Evolutionary conservation across 2,113 vertebrate species (phyloP), one percentile per base, ranked within the genome.

Genomic region (Tapirus terrestris): DNA sequence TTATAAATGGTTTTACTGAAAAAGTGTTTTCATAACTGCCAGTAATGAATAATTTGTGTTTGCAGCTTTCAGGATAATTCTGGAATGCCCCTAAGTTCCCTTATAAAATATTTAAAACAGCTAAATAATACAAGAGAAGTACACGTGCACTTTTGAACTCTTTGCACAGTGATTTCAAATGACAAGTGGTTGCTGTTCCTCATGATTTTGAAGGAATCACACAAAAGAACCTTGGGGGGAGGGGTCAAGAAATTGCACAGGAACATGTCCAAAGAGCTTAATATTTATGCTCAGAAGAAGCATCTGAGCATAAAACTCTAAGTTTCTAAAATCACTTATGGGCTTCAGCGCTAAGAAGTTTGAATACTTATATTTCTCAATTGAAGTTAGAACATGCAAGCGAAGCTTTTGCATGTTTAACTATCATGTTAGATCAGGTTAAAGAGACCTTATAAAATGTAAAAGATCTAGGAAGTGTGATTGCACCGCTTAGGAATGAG

Each of bases 81-180:
- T 96, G 87, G 94, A 95, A 98, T 82, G 63, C 80, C 92, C 20
- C 20, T 92, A 96, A 98, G 87, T 97, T 98, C 93, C 93, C 88
- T 97, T 81, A 97, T 98, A 84, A 98, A 98, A 98, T 96, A 98
- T 98, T 98, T 97, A 98, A 85, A 95, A 65, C 77, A 89, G 89
- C 87, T 98, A 98, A 98, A 98, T 98, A 95, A 98, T 98, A 95
- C 29, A 95, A 96, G 97, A 94, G 8, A 97, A 97, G 94, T 33
- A 89, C 85, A 79, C 43, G 31, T 33, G 79, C 89, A 95, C 90
- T 90, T 96, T 43, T 94, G 96, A 94, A 88, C 70, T 96, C 96
- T 97, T 91, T 39, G 25, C 39, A 36, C 3, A 61, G 70, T 96
- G 97, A 98, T 95, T 53, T 83, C 84, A 98, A 97, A 93, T 96